These are phyloP conservation scores for Acleris cristana DNA, from an alignment of 2,888 invertebrate species.

Conservation along the genomic window DNA sequence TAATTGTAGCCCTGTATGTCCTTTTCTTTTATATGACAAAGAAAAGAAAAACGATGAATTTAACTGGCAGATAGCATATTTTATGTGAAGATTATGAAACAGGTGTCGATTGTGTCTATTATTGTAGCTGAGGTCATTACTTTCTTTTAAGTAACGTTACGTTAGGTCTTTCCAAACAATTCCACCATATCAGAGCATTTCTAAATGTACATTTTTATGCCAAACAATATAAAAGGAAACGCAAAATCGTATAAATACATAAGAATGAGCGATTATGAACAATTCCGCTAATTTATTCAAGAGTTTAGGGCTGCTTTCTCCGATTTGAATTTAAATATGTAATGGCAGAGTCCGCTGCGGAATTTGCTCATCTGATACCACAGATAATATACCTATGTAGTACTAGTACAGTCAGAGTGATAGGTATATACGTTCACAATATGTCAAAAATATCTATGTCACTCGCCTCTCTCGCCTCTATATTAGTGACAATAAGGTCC, in stretches of 20 bases:
- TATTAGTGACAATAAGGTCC: too few species aligned
- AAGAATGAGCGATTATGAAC: conserved; percentile 11
- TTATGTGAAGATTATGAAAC: too few species aligned
- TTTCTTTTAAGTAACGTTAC: neutral
- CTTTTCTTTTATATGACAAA: too few species aligned
- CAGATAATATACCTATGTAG: too few species aligned
- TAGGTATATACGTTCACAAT: too few species aligned
- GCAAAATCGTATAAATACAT: conserved; percentile 17
- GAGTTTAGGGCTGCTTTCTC: conserved; percentile 18
- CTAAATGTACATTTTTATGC: neutral
- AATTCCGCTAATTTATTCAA: neutral
- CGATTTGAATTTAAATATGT: conserved; percentile 9
- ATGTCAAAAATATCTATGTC: too few species aligned
- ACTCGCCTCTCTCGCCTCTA: too few species aligned
- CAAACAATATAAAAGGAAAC: conserved; percentile 10
- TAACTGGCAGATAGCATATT: too few species aligned
- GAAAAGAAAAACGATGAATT: too few species aligned
- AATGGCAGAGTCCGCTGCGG: neutral
- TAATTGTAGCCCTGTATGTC: too few species aligned
- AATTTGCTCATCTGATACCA: neutral
- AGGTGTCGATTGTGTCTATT: neutral
- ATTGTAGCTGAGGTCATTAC: neutral
- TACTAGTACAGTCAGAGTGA: too few species aligned
- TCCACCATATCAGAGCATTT: neutral
- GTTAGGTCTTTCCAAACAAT: neutral